Conservation (phyloP, 1,140 invertebrate species). For the Samia ricini region DNA sequence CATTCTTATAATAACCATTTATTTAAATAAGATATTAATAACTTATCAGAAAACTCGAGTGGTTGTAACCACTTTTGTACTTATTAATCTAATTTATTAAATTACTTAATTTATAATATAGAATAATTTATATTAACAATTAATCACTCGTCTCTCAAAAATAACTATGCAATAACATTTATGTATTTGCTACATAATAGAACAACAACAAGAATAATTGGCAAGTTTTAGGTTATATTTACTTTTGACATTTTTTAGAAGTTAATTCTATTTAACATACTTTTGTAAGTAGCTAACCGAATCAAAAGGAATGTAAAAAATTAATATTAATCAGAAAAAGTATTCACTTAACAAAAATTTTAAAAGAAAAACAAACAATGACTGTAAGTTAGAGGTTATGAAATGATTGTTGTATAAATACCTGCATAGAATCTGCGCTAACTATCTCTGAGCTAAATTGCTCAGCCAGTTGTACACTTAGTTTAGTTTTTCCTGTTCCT, state of each 20-base stretch:
- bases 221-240: background rate
- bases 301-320: background rate
- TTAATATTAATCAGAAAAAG: background rate
- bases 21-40: no score
- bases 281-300: background rate
- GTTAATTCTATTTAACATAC: background rate
- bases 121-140: no score
- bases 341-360: no score
- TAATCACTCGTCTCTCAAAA: background rate
- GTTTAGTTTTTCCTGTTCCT: constrained; percentile 97
- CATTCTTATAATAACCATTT: no score
- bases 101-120: no score
- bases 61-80: no score
- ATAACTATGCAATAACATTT: no score
- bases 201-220: background rate
- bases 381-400: constrained; percentile 51
- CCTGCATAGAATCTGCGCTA: constrained; percentile 99
- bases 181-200: no score
- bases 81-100: no score
- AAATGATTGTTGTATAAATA: constrained; percentile 66
- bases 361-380: background rate
- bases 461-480: constrained; percentile 93
- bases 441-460: constrained; percentile 97
- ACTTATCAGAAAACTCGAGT: no score
- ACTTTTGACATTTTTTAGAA: background rate